phyloP scores from a whole-genome alignment of 2,113 vertebrate genomes.

The Hypanus sabinus region DNA sequence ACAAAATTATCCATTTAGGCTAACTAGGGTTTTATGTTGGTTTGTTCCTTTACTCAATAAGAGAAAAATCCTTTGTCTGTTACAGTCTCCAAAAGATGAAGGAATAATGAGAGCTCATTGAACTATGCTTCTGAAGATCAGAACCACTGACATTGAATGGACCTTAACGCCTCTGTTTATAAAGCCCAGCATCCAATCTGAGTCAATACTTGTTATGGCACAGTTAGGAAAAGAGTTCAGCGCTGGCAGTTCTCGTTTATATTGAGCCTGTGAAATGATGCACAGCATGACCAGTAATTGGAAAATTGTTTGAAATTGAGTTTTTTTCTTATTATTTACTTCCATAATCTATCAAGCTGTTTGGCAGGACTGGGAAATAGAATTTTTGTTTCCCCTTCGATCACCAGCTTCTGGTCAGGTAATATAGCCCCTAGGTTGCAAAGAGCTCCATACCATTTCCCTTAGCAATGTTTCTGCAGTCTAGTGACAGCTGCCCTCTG shows the following conservation, averaged over 20 bases:
- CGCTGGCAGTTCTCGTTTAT: background rate
- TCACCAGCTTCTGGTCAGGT: background rate
- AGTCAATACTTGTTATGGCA: background rate
- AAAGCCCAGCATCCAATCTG: background rate
- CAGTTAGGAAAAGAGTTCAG: background rate
- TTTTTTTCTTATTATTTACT: background rate
- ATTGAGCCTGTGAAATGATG: background rate
- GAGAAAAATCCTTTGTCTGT: too few relatives aligned
- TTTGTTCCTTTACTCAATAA: background rate
- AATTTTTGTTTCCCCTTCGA: background rate
- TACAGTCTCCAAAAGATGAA: too few relatives aligned
- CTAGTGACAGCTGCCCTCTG: background rate
- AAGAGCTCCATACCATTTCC: background rate
- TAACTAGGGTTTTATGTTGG: background rate
- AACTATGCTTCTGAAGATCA: too few relatives aligned
- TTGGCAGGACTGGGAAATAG: constrained; percentile 14
- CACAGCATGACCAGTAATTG: background rate
- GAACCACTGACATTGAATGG: too few relatives aligned
- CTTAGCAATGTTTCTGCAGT: background rate
- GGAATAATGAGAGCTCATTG: too few relatives aligned
- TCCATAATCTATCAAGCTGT: background rate
- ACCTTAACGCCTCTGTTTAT: background rate
- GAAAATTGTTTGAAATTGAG: background rate
- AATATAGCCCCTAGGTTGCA: too few relatives aligned
- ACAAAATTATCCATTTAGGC: background rate